Evolutionary conservation across 30 jellyfish, hydroid and myxozoan species (phyloP).

Genomic region (Nemopilema nomurai): DNA sequence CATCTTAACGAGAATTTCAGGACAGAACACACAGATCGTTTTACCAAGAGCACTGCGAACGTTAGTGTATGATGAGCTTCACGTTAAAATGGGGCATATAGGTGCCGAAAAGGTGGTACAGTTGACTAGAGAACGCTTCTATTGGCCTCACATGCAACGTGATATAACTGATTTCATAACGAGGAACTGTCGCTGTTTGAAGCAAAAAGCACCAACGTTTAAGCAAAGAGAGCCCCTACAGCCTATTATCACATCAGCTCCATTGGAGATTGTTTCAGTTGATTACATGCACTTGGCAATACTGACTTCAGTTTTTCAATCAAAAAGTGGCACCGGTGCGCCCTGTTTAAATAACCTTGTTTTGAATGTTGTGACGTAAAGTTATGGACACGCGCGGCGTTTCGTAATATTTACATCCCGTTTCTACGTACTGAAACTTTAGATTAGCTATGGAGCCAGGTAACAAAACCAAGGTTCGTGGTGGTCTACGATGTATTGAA

Average conservation of each 20-base stretch:
- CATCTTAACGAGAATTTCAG: conserved; percentile 10
- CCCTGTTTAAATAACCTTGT: no score
- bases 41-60: conserved; percentile 22
- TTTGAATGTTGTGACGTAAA: no score
- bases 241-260: conserved; percentile 19
- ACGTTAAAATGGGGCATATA: conserved; percentile 49
- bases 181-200: conserved; percentile 41
- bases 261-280: conserved; percentile 25
- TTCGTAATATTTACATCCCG: no score
- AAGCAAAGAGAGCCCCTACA: conserved; percentile 36
- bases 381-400: no score
- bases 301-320: no score
- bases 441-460: no score
- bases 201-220: conserved; percentile 36
- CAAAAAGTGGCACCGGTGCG: no score
- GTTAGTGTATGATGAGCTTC: conserved; percentile 38
- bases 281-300: conserved; percentile 15
- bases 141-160: conserved; percentile 57
- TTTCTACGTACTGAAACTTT: no score
- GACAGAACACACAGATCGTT: conserved; percentile 1
- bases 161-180: conserved; percentile 47
- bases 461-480: no score
- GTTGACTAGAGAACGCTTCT: conserved; percentile 42
- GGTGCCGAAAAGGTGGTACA: conserved; percentile 42
- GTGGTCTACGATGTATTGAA: no score